Base-by-base conservation (phyloP, 2,797 vertebrate species). In the Onychomys leucogaster region DNA sequence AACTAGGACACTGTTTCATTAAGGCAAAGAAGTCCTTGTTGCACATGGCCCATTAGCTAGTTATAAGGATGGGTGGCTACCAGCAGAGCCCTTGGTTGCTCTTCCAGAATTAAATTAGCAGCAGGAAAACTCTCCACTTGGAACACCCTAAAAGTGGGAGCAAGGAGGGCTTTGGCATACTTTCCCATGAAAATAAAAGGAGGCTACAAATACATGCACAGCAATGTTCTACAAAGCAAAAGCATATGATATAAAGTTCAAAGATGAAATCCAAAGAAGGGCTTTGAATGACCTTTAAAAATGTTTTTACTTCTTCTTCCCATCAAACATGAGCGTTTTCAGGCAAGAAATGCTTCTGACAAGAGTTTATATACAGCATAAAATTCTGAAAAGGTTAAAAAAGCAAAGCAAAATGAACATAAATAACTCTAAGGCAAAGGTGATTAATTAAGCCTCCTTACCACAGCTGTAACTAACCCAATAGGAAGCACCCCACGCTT, bases 61-160 rank as follows among this genome's bases (percentile, higher is more conserved):
- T 71, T 55, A 95, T 69, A 96, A 81, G 95, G 32, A 90, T 43
- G 86, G 0, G 59, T 27, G 16, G 55, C 71, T 91, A 75, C 76
- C 11, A 85, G 25, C 29, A 91, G 92, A 87, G 8, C 5, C 57
- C 57, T 95, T 2, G 32, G 17, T 25, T 89, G 41, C 59, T 93
- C 90, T 93, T 91, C 93, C 93, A 94, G 77, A 93, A 95, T 65
- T 93, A 88, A 88, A 65, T 89, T 77, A 81, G 49, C 27, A 93
- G 37, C 46, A 85, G 59, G 80, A 95, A 32, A 2, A 81, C 95
- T 88, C 59, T 90, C 91, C 75, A 96, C 65, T 59, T 43, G 19
- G n/a, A 52, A 82, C 49, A 59, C 27, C 49, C 63, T 90, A 7
- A 21, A 76, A 83, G 32, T 55, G 63, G 12, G n/a, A 81, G 69